Evolutionary conservation across 1,140 invertebrate species (phyloP).

Genomic region (Plodia interpunctella): DNA sequence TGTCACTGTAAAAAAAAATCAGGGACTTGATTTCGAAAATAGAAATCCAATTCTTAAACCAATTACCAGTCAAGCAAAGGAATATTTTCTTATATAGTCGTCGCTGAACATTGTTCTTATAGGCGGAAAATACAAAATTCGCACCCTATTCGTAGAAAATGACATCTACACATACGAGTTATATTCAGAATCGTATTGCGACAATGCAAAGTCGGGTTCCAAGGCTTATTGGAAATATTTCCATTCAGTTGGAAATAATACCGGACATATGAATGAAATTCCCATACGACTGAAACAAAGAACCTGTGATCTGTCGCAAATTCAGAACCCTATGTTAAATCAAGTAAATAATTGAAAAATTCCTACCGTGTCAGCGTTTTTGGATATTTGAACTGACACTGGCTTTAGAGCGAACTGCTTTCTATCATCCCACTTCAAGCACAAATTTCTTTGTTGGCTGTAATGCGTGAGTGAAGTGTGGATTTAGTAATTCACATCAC

Average conservation of each 20-base stretch:
- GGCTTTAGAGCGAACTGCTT: not conserved
- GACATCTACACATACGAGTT: slow-evolving; percentile 9
- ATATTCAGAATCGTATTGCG: slow-evolving; percentile 32
- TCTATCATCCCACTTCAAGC: not conserved
- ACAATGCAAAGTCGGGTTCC: slow-evolving; percentile 38
- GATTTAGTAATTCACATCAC: no score
- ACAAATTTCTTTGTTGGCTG: no score
- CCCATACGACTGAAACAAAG: slow-evolving; percentile 37
- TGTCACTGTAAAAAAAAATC: no score
- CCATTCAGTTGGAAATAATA: slow-evolving; percentile 52
- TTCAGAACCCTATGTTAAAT: slow-evolving; percentile 32
- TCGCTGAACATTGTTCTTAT: no score
- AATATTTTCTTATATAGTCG: no score
- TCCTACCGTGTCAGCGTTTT: slow-evolving; percentile 10
- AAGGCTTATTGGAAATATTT: slow-evolving; percentile 59
- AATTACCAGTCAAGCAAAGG: no score
- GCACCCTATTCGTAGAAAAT: not conserved
- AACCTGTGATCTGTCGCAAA: slow-evolving; percentile 28
- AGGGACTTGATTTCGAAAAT: no score
- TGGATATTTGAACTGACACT: slow-evolving; percentile 1
- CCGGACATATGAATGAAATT: slow-evolving; percentile 50
- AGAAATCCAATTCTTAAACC: no score
- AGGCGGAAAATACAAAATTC: not conserved
- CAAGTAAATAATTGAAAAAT: slow-evolving; percentile 43
- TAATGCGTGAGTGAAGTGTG: no score